Evolutionary conservation across 2,113 vertebrate genomes (phyloP), one percentile per base, ranked within the genome.

Genomic region (Chlamydotis undulata): DNA sequence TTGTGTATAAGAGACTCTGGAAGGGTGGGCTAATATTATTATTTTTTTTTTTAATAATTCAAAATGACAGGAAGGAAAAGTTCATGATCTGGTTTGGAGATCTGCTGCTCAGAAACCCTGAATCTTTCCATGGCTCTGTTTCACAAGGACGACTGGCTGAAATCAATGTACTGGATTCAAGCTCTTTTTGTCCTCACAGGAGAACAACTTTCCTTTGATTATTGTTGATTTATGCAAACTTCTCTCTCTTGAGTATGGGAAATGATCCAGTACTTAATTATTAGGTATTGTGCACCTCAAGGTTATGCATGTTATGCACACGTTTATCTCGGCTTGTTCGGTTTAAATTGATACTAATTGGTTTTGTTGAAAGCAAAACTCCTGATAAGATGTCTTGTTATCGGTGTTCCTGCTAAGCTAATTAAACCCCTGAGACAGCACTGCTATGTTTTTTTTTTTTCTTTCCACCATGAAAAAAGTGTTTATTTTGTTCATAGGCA

Each of bases 351-450:
- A 78, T 96, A 78, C 60, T 95, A 86, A 88, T 78, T 90, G 88
- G 52, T 87, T 96, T 92, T 93, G 79, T 88, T 77, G 89, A 95
- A 94, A 94, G 90, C 73, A 89, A 71, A 76, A 19, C 53, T 83
- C 39, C 91, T 93, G 93, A 92, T 97, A 95, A 96, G 90, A 90
- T 92, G 85, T 56, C 73, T 83, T 81, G 33, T 94, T 90, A 80
- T 86, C 68, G 59, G 56, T 28, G 52, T 67, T 97, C 33, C 21
- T 60, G 59, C 69, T 77, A 3, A 61, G 69, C 73, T 93, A 87
- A 89, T 89, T 89, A 95, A 95, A 35, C 85, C 65, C 65, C 56
- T 28, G 85, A 89, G 94, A 92, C 73, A 76, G 69, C 56, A 43
- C 21, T 78, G 43, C 71, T 93, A 6, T 91, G 15, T 22, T 23